These are phyloP conservation scores for Eilema sororculum DNA, from an alignment of 2,888 invertebrate genomes.

Conservation along the genomic window DNA sequence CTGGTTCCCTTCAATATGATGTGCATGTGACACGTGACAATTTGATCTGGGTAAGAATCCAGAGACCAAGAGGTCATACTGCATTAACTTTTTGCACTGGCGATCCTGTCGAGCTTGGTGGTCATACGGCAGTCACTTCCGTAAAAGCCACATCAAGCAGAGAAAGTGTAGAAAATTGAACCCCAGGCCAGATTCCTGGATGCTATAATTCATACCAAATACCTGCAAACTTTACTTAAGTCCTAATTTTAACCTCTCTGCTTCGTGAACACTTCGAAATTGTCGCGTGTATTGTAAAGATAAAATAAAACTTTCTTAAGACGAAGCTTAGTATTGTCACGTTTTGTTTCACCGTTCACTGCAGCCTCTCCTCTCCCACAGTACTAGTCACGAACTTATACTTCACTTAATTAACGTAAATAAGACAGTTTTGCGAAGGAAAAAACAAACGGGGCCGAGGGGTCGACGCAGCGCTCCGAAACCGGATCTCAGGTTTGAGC, in stretches of 20 bases:
- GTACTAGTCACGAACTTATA: conserved; percentile 86
- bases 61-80: too few relatives aligned
- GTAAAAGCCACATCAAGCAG: background rate
- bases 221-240: background rate
- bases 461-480: conserved; percentile 71
- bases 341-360: conserved; percentile 59
- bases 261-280: background rate
- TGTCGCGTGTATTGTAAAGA: conserved; percentile 34
- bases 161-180: background rate
- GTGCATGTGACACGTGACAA: background rate
- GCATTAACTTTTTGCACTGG: background rate
- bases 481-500: conserved; percentile 72
- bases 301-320: conserved; percentile 51
- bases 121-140: too few relatives aligned
- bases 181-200: background rate
- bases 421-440: conserved; percentile 83
- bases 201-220: too few relatives aligned
- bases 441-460: conserved; percentile 74
- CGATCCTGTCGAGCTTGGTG: background rate
- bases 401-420: conserved; percentile 87
- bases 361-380: conserved; percentile 68
- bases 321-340: conserved; percentile 63
- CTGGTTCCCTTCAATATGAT: background rate
- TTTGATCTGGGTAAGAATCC: too few relatives aligned
- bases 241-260: background rate